These are phyloP conservation scores for Caenorhabditis zanzibari DNA, from an alignment of 2,888 invertebrate species.

Conservation along the genomic window DNA sequence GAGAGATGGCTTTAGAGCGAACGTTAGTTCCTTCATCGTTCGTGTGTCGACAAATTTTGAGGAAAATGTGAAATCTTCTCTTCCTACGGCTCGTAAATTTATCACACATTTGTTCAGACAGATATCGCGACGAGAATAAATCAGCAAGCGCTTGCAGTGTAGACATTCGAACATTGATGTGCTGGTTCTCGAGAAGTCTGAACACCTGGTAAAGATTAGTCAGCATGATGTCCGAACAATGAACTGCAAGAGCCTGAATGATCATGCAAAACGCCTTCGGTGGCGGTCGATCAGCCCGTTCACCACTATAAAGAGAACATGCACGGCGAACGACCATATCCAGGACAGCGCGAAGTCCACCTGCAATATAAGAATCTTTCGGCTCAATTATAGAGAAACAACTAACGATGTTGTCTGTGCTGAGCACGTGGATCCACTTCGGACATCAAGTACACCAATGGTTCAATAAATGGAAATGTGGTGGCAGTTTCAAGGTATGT, in stretches of 20 bases:
- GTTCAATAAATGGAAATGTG: constrained; percentile 75
- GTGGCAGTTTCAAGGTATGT: constrained; percentile 53
- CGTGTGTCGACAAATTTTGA: constrained; percentile 13
- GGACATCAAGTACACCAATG: constrained; percentile 58
- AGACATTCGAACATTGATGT: constrained; percentile 40
- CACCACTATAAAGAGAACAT: constrained; percentile 16
- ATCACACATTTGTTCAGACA: background rate
- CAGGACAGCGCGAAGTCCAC: constrained; percentile 8
- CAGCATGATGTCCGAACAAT: constrained; percentile 45
- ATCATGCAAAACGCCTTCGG: constrained; percentile 65
- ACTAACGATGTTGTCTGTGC: constrained; percentile 13
- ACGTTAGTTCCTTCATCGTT: constrained; percentile 55
- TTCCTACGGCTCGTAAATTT: background rate
- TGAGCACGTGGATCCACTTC: background rate
- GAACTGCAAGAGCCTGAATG: constrained; percentile 27
- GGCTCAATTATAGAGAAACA: too few relatives aligned
- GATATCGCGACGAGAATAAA: constrained; percentile 32
- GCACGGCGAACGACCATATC: constrained; percentile 29
- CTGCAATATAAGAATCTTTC: constrained; percentile 8
- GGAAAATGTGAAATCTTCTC: constrained; percentile 21
- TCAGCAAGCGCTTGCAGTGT: constrained; percentile 44
- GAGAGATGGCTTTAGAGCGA: constrained; percentile 90
- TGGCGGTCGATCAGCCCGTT: constrained; percentile 69
- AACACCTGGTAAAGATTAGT: constrained; percentile 21
- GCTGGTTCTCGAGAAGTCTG: constrained; percentile 34